Base-by-base conservation (phyloP, 2,888 invertebrate genomes). In the Pachydiplax longipennis region DNA sequence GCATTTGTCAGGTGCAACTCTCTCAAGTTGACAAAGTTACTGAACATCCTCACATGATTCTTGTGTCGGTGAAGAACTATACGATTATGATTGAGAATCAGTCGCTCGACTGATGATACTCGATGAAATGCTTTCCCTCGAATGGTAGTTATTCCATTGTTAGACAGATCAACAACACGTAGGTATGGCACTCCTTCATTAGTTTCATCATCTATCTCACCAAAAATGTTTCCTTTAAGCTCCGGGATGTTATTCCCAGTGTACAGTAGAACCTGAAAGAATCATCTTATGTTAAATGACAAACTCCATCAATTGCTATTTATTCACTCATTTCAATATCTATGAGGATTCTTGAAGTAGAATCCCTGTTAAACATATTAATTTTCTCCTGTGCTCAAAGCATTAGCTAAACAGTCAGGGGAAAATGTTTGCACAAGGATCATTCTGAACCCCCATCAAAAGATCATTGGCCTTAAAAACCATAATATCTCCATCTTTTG, bases 71-170 rank as follows among this genome's bases (percentile, higher is more conserved):
- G 93, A 73, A 95, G 94, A 0, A 95, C 95, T 91, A 96, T 95
- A 5, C 96, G 95, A 93, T 97, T 97, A 93, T 97, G 96, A 93
- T 97, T 96, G 91, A 97, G 94, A 91, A 97, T 95, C 13, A 97
- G 94, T 44, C 96, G 94, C 92, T 96, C 95, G 0, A 97, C 97
- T 91, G 95, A 95, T 87, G 95, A 95, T 0, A 97, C 97, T 92
- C 96, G 96, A 93, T 97, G 97, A 93, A 96, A 97, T 0, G 96
- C 94, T 93, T 97, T 97, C 2, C 97, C 97, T 91, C 95, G 95
- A 83, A 97, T 97, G 92, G 96, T 96, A 81, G 95, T 94, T 80
- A 97, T 97, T 25, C 95, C 95, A 93, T 97, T 97, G 93, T 95
- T 96, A 91, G 96, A 96, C 96, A 97, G 96, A 92, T 97, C 97